Conservation (phyloP, 2,113 vertebrate species). For the Oncorhynchus gorbuscha region DNA sequence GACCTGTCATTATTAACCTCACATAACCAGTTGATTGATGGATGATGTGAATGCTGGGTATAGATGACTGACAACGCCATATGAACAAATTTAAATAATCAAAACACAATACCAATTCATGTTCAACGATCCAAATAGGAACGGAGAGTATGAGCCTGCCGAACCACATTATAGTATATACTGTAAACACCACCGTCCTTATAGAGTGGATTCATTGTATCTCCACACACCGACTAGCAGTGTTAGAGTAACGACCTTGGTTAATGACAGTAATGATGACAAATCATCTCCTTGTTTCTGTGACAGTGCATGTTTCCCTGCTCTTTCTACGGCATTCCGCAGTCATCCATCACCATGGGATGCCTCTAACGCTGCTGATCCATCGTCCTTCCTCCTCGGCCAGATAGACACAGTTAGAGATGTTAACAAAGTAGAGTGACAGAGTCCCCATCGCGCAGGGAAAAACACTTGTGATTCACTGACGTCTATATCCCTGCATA, state of each 20-base stretch:
- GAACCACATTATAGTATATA: neutral
- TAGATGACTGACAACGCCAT: neutral
- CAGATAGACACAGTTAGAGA: neutral
- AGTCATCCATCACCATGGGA: slow-evolving; percentile 13
- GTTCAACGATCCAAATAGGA: neutral
- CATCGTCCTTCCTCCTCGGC: neutral
- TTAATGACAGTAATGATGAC: slow-evolving; percentile 8
- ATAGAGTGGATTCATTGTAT: neutral
- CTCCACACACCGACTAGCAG: neutral
- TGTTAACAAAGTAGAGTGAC: slow-evolving; percentile 9
- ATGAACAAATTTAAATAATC: too few species aligned
- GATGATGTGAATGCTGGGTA: too few species aligned
- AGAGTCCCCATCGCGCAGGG: neutral
- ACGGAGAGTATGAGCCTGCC: neutral
- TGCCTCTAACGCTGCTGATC: neutral
- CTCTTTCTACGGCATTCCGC: neutral
- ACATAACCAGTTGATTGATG: too few species aligned
- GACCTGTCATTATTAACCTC: too few species aligned
- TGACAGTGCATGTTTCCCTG: neutral
- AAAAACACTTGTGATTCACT: neutral
- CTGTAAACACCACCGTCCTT: neutral
- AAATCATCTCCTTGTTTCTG: neutral
- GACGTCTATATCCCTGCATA: neutral
- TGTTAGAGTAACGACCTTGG: slow-evolving; percentile 2
- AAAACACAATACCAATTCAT: too few species aligned